Conservation (phyloP, 2,113 vertebrate genomes). For the Ptilonorhynchus violaceus region DNA sequence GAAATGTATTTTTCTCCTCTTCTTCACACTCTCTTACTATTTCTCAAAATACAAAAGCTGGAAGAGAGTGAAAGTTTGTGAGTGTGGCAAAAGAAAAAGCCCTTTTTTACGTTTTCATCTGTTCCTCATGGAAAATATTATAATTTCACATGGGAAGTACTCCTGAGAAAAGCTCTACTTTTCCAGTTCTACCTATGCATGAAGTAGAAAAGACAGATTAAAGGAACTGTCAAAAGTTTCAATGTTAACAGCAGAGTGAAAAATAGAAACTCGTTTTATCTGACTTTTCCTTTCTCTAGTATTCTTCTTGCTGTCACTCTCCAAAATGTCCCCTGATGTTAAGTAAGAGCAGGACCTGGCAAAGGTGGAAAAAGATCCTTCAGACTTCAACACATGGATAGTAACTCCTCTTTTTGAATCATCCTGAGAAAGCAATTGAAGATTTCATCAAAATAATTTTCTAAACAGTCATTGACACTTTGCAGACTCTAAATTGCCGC, state of each 20-base stretch:
- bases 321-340: neutral
- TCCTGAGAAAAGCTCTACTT: neutral
- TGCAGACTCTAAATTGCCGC: neutral
- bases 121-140: neutral
- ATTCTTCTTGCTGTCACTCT: neutral
- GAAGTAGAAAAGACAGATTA: neutral
- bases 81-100: neutral
- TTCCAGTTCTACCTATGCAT: neutral
- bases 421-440: neutral
- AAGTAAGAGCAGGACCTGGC: neutral
- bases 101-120: neutral
- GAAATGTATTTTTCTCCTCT: neutral
- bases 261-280: constrained; percentile 1
- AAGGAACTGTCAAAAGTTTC: constrained; percentile 29
- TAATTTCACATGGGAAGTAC: neutral
- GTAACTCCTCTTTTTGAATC: neutral
- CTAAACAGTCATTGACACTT: neutral
- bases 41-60: neutral
- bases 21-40: neutral
- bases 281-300: neutral
- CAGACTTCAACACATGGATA: neutral
- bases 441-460: neutral
- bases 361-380: neutral
- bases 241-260: neutral
- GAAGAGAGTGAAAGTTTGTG: neutral